Base-by-base conservation (phyloP, 1,140 invertebrate genomes). In the Brachionus asplanchnoidis region DNA sequence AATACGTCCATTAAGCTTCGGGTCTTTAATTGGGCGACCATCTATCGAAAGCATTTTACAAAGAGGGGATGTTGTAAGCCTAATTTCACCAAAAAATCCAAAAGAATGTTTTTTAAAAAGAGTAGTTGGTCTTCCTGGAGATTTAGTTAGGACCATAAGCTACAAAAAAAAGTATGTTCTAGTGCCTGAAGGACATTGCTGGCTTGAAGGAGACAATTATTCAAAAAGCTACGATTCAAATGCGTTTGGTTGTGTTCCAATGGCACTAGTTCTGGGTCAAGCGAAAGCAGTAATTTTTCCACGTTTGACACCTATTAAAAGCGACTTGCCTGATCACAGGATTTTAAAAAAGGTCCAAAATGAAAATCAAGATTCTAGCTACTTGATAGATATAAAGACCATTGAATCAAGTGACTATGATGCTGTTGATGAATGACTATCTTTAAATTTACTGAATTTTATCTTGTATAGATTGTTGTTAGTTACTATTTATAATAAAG, bases 61-160 rank as follows among this genome's bases (percentile, higher is more conserved):
- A 70, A 42, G 82, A 70, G 82, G 82, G 3, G 82, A 84, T 56
- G 53, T 84, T 28, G 53, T 84, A 9, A 53, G 44, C n/a, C n/a
- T 84, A 32, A 75, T 70, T n/a, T 84, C 60, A 20, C 82, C 82
- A 11, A 68, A 53, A 84, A 84, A 84, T 73, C 60, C 60, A 73
- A 84, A 84, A 68, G 60, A 70, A 68, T 70, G 66, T 12, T 84
- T 84, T 32, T 36, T 84, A 17, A 84, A 84, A 75, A 68, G 82
- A 70, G 65, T 84, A 9, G 42, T 70, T 23, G 82, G 44, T 2
- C 17, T 84, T 3, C 66, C 82, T 46, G 82, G 82, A 36, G 82
- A 84, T 73, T 82, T 82, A 26, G 79, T 82, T 44, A 26, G 53
- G 40, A 82, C 79, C n/a, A 82, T 82, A 12, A 82, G 53, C 60